phyloP scores from a whole-genome alignment of 64 coral and sea anemone species.

The Porites australiensis region DNA sequence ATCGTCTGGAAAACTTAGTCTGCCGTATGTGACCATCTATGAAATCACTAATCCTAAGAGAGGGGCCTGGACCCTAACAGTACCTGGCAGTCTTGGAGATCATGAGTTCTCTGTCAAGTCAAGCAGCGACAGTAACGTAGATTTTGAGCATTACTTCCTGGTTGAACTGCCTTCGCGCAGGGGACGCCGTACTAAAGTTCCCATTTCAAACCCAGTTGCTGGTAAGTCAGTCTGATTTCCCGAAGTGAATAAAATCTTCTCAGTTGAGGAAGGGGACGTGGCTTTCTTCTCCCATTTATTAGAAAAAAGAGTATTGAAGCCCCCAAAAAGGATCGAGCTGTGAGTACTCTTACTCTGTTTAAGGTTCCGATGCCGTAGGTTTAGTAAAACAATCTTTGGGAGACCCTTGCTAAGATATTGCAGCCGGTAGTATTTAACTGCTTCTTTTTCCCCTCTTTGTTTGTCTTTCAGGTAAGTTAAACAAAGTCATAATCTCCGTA shows the following conservation, averaged over 20 bases:
- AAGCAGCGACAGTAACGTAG: conserved; percentile 78
- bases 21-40: conserved; percentile 55
- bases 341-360: too few species aligned
- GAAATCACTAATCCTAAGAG: conserved; percentile 42
- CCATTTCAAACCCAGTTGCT: conserved; percentile 52
- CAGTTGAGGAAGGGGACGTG: too few species aligned
- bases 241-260: too few species aligned
- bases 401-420: too few species aligned
- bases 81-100: conserved; percentile 40
- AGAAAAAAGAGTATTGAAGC: too few species aligned
- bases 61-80: conserved; percentile 62
- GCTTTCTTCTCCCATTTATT: too few species aligned
- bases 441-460: too few species aligned
- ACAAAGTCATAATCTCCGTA: conserved; percentile 61
- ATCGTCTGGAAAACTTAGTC: conserved; percentile 55
- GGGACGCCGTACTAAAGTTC: conserved; percentile 15
- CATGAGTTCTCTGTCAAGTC: conserved; percentile 81
- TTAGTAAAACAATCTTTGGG: too few species aligned
- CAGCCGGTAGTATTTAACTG: too few species aligned
- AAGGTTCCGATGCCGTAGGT: too few species aligned
- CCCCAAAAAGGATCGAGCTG: too few species aligned
- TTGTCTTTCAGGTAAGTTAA: conserved; percentile 48
- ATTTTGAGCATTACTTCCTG: conserved; percentile 83
- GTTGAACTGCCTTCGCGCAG: conserved; percentile 19
- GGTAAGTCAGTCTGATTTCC: conserved; percentile 25